Evolutionary conservation across 2,797 vertebrate species (phyloP).

Genomic region (Acanthis flammea): DNA sequence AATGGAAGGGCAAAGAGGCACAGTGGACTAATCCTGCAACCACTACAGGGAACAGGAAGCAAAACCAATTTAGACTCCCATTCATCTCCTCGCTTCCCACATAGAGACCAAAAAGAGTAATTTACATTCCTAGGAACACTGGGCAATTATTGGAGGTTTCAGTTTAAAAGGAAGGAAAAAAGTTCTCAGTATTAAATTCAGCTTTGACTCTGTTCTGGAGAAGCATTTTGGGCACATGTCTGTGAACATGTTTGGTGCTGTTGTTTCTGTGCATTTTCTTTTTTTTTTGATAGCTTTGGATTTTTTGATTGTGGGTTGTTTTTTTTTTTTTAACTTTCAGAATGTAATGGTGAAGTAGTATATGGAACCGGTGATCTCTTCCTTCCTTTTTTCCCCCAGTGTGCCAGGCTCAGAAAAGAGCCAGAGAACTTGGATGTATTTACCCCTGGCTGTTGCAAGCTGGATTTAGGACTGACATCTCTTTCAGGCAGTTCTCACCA

Average conservation of each 20-base stretch:
- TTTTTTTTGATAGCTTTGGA: background rate
- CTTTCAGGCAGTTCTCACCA: background rate
- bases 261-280: background rate
- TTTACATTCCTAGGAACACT: conserved; percentile 46
- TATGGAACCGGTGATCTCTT: background rate
- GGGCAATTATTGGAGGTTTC: conserved; percentile 49
- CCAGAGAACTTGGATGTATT: background rate
- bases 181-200: conserved; percentile 10
- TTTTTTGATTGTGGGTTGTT: background rate
- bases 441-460: background rate
- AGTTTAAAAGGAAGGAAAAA: background rate
- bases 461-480: background rate
- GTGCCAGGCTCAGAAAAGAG: background rate
- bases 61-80: conserved; percentile 61
- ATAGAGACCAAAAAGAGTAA: conserved; percentile 50
- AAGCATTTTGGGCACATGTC: background rate
- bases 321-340: background rate
- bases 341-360: background rate
- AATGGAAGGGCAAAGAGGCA: conserved; percentile 68
- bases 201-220: background rate
- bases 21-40: conserved; percentile 61
- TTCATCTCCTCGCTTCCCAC: conserved; percentile 55
- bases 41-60: conserved; percentile 61
- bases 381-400: background rate
- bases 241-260: background rate